Evolutionary conservation across 2,113 vertebrate species (phyloP).

Genomic region (Callionymus lyra): DNA sequence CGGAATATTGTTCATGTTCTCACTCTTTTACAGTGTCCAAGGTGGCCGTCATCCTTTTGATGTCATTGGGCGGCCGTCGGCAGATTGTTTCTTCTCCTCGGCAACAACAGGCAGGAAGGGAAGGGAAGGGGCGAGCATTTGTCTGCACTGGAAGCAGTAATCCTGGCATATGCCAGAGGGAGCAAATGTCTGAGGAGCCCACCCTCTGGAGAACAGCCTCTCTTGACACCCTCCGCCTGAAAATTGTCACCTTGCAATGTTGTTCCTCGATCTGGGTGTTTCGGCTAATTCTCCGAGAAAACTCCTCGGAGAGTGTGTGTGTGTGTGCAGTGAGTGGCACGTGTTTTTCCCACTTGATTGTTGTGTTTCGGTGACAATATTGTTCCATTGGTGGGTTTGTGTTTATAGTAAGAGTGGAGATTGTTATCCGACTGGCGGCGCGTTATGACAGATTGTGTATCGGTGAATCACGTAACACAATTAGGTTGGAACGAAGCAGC

Average conservation of each 20-base stretch:
- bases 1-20: conserved; percentile 43
- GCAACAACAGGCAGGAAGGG: conserved; percentile 31
- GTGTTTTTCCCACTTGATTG: neutral
- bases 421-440: too few species aligned
- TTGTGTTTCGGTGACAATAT: too few species aligned
- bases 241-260: conserved; percentile 6
- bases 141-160: conserved; percentile 48
- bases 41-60: conserved; percentile 8
- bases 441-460: too few species aligned
- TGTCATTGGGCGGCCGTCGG: conserved; percentile 18
- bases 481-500: too few species aligned
- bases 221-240: conserved; percentile 21
- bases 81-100: conserved; percentile 5
- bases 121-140: conserved; percentile 44
- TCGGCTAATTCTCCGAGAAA: neutral
- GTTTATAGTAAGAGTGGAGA: too few species aligned
- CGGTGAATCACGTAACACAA: too few species aligned
- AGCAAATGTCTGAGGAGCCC: conserved; percentile 58
- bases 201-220: conserved; percentile 45
- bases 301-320: too few species aligned
- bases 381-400: too few species aligned
- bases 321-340: neutral
- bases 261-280: neutral
- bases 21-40: conserved; percentile 5
- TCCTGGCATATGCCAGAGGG: conserved; percentile 54